Conservation (phyloP, 2,113 vertebrate genomes). For the Sphyrna mokarran region DNA sequence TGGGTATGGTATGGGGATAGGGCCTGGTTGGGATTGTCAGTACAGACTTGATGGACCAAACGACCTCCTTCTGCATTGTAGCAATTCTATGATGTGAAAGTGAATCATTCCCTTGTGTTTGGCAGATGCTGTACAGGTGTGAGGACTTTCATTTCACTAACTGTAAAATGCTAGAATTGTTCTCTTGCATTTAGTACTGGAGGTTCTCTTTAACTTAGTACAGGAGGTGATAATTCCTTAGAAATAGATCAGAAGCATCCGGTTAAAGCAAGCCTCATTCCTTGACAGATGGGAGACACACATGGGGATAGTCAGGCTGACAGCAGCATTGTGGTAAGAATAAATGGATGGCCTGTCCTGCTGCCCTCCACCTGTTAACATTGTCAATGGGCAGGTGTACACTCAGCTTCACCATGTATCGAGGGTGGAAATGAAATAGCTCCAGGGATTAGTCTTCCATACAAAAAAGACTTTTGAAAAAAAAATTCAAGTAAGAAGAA, state of each 20-base stretch:
- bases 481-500: background rate
- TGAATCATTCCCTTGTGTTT: background rate
- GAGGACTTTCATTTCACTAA: background rate
- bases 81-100: background rate
- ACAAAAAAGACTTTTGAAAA: background rate
- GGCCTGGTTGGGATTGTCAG: too few species aligned
- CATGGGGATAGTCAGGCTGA: background rate
- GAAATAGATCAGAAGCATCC: background rate
- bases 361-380: background rate
- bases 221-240: background rate
- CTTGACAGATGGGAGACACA: conserved; percentile 13
- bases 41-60: too few species aligned
- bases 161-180: background rate
- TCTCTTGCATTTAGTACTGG: background rate
- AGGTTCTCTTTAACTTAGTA: background rate
- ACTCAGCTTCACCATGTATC: background rate
- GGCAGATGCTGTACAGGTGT: background rate
- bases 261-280: background rate
- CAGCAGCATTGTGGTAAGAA: background rate
- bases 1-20: too few species aligned
- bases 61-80: too few species aligned
- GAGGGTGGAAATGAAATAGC: background rate
- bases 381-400: background rate
- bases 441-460: background rate
- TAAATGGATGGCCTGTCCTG: background rate